Conservation (phyloP, 2,113 vertebrate species). For the Pleuronectes platessa region DNA sequence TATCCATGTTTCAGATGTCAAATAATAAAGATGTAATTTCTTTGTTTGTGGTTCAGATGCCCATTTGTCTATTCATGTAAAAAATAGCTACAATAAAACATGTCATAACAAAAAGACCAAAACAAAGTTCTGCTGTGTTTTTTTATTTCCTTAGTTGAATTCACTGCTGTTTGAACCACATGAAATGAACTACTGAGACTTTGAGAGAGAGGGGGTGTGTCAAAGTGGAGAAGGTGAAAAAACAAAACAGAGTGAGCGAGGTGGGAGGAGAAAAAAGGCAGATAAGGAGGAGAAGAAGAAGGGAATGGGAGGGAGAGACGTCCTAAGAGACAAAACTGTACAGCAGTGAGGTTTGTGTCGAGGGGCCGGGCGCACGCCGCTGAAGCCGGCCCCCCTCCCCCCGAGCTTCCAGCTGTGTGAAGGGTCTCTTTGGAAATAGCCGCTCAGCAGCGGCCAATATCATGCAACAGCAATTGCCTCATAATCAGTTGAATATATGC, state of each 20-base stretch:
- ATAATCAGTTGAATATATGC: conserved; percentile 36
- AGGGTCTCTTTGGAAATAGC: conserved; percentile 74
- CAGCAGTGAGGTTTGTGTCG: conserved; percentile 57
- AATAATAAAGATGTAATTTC: too few relatives aligned
- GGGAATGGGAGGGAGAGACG: conserved; percentile 44
- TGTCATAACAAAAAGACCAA: too few relatives aligned
- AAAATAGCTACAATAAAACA: too few relatives aligned
- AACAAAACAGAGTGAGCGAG: neutral
- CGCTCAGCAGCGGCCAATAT: conserved; percentile 39
- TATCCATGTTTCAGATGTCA: too few relatives aligned
- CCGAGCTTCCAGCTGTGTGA: conserved; percentile 75
- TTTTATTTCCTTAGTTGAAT: conserved; percentile 24
- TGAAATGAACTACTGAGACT: conserved; percentile 43
- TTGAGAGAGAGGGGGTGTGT: conserved; percentile 22
- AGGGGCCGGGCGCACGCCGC: conserved; percentile 59
- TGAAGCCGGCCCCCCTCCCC: conserved; percentile 69
- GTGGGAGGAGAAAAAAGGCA: conserved; percentile 9
- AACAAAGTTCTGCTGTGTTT: neutral
- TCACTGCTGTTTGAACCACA: conserved; percentile 21
- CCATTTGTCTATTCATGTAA: too few relatives aligned
- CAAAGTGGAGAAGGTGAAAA: neutral
- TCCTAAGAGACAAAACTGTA: conserved; percentile 65
- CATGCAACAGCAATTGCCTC: conserved; percentile 49
- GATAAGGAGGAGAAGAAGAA: conserved; percentile 32
- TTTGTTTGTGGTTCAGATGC: too few relatives aligned